Percentiles rank a stretch among this genome's conserved stretches.
Conservation (phyloP, 2,888 invertebrate genomes). For the Torymus aiolomorphi region DNA sequence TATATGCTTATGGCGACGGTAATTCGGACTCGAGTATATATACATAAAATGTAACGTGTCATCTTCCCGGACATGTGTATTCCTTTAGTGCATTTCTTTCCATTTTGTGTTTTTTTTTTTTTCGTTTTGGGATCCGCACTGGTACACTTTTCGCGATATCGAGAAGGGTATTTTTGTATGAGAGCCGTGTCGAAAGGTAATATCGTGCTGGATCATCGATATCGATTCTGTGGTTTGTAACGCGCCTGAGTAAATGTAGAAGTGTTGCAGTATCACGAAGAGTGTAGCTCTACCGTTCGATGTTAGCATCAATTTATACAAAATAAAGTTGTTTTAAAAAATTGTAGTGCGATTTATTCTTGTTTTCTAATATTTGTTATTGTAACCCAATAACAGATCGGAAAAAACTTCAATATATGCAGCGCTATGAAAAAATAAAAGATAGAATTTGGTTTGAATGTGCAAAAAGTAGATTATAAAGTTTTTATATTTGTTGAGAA, state of each 20-base stretch:
- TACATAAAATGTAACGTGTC: too few relatives aligned
- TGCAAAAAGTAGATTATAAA: too few relatives aligned
- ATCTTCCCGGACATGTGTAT: neutral
- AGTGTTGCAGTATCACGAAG: constrained; percentile 56
- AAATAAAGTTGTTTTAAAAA: constrained; percentile 72
- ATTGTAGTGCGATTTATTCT: constrained; percentile 3
- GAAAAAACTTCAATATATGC: too few relatives aligned
- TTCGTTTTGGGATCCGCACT: constrained; percentile 4
- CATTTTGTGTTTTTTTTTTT: neutral
- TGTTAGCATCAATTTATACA: constrained; percentile 68
- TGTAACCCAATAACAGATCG: too few relatives aligned
- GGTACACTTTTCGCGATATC: constrained; percentile 33
- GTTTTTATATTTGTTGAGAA: too few relatives aligned
- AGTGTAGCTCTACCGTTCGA: constrained; percentile 64
- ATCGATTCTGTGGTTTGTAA: neutral
- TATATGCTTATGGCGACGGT: neutral
- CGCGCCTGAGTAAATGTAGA: neutral
- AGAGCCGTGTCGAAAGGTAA: constrained; percentile 1
- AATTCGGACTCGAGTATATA: neutral
- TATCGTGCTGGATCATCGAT: neutral
- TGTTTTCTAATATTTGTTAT: too few relatives aligned
- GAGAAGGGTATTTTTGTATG: neutral
- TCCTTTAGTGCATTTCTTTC: constrained; percentile 30
- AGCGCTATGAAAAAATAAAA: too few relatives aligned
- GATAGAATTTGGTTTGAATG: too few relatives aligned